Base-by-base conservation (phyloP, 2,888 invertebrate genomes). In the Argyresthia albistria region DNA sequence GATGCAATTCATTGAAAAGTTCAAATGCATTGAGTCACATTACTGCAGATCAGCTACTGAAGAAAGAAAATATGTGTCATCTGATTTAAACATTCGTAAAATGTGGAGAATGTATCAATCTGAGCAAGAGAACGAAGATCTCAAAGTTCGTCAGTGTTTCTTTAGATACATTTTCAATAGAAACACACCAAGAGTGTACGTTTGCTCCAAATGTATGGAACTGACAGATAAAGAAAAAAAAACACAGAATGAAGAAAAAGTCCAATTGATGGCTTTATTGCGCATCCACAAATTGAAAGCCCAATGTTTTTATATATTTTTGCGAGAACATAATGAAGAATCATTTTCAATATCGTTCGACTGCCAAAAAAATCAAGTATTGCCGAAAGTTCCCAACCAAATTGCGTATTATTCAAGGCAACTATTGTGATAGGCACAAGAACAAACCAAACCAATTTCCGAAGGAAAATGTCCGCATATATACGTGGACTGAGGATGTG, bases 381-480 rank as follows among this genome's bases (percentile, higher is more conserved):
- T 56, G 43, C 57, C 58, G 7, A 54, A 54, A 52, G 52, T 57
- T 16, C 55, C 57, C 42, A 53, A 57, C 37, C 55, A 57, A 39
- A 48, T 49, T 8, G 35, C 54, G 1, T 54, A 54, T 45, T 54
- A 54, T 47, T 50, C 54, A 6, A 36, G 55, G n/a, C 56, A 56
- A 52, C 43, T 56, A 49, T 54, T 25, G 52, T 57, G 8, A 51
- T 52, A 14, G 52, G 53, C 15, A 11, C 49, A 10, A 16, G 39
- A 11, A 12, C 35, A 1, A 10, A 12, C 4, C 35, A 1, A 10
- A 12, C 4, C 42, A 35, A 47, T 35, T 52, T 43, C 36, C 35
- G 45, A 48, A 45, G 16, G 49, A 60, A 11, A 67, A 59, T 54
- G 58, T 61, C 9, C 58, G 54, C 14, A 39, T 56, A 11, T 65